Percentiles rank a stretch among this genome's conserved stretches.
These are phyloP conservation scores for Elmis aenea DNA, from an alignment of 2,888 invertebrate genomes.

Conservation along the genomic window DNA sequence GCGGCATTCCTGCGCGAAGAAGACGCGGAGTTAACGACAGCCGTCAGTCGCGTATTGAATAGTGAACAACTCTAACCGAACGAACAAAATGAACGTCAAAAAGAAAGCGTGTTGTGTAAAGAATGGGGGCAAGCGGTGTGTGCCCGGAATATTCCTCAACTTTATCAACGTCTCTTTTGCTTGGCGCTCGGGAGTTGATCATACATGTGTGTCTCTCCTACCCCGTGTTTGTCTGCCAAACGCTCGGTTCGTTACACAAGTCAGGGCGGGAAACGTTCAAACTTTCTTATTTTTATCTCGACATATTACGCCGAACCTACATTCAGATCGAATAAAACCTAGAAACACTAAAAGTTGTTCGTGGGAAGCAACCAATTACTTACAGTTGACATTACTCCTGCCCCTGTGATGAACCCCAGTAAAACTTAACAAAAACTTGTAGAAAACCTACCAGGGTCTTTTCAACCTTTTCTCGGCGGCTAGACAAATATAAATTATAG, in stretches of 20 bases:
- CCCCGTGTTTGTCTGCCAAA: slow-evolving; percentile 34
- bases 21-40: slow-evolving; percentile 20
- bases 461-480: no score
- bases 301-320: slow-evolving; percentile 20
- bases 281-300: slow-evolving; percentile 22
- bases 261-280: slow-evolving; percentile 26
- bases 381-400: slow-evolving; percentile 7
- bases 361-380: slow-evolving; percentile 5
- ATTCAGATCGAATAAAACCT: slow-evolving; percentile 18
- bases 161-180: slow-evolving; percentile 25
- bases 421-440: no score
- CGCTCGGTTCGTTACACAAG: slow-evolving; percentile 41
- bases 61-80: slow-evolving; percentile 25
- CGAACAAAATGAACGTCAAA: slow-evolving; percentile 30
- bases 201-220: slow-evolving; percentile 22
- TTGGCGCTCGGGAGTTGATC: slow-evolving; percentile 19
- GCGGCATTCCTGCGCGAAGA: slow-evolving; percentile 10
- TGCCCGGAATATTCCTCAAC: slow-evolving; percentile 31
- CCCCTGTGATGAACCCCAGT: no score
- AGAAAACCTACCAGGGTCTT: no score
- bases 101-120: slow-evolving; percentile 26
- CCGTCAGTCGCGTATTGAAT: slow-evolving; percentile 29
- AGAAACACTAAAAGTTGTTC: slow-evolving; percentile 12
- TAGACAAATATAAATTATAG: slow-evolving; percentile 3
- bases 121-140: slow-evolving; percentile 29